These are phyloP conservation scores for Macrotrachela quadricornifera DNA, from an alignment of 1,140 invertebrate genomes.

Conservation along the genomic window DNA sequence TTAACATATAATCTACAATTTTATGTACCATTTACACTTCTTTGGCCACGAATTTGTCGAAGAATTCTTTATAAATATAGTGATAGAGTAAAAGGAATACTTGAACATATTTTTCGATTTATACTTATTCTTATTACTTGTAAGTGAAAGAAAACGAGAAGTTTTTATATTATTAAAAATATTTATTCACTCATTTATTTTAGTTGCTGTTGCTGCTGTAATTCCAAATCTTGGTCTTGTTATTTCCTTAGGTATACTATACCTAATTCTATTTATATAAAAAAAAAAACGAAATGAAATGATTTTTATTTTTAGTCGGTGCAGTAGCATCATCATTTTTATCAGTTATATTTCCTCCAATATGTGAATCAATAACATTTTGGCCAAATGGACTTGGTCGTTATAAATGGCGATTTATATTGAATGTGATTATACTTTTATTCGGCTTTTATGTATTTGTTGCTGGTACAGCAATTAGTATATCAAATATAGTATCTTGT, in stretches of 20 bases:
- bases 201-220: constrained; percentile 53
- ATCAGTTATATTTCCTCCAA: constrained; percentile 67
- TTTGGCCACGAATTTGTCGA: constrained; percentile 50
- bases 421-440: constrained; percentile 13
- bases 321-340: constrained; percentile 66
- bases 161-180: too few relatives aligned
- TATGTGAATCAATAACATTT: constrained; percentile 56
- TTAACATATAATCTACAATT: constrained; percentile 68
- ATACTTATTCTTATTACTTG: neutral
- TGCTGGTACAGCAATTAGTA: constrained; percentile 16
- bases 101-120: constrained; percentile 1
- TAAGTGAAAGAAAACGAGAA: neutral
- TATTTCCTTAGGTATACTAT: constrained; percentile 39
- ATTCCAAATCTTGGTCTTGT: constrained; percentile 67
- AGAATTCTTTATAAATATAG: constrained; percentile 21
- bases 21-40: constrained; percentile 69
- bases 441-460: constrained; percentile 21
- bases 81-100: neutral
- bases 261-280: too few relatives aligned
- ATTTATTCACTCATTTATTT: constrained; percentile 25
- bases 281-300: constrained; percentile 63
- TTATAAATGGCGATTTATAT: constrained; percentile 13
- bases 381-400: constrained; percentile 14
- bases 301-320: constrained; percentile 70
- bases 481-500: constrained; percentile 6